These are phyloP conservation scores for Aurelia sp. DNA, from an alignment of 30 jellyfish, hydroid and myxozoan genomes.

Conservation along the genomic window DNA sequence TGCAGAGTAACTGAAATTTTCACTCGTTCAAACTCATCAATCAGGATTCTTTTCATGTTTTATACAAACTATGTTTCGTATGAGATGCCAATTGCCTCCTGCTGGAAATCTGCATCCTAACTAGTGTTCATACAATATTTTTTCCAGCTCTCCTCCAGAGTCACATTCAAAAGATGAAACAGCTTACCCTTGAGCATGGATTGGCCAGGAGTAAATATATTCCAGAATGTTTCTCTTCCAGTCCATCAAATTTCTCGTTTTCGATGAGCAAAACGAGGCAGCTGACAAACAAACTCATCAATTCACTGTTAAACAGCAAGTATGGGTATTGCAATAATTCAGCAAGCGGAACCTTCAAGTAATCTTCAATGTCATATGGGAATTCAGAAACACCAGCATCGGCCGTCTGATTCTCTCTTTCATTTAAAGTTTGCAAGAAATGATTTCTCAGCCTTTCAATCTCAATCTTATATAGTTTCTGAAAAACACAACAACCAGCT, in stretches of 20 bases:
- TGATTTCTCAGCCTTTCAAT: constrained; percentile 49
- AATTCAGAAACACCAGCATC: neutral
- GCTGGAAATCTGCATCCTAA: too few species aligned
- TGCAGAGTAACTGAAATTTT: too few species aligned
- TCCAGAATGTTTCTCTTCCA: constrained; percentile 44
- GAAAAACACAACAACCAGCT: neutral
- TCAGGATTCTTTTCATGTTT: too few species aligned
- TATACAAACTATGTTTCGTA: too few species aligned
- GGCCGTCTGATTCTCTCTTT: neutral
- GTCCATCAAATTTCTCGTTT: constrained; percentile 18
- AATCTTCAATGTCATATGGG: constrained; percentile 21
- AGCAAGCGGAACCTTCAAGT: constrained; percentile 37
- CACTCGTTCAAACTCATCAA: too few species aligned
- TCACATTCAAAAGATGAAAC: neutral
- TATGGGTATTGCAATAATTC: constrained; percentile 65
- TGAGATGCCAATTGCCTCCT: too few species aligned
- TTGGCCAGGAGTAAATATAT: constrained; percentile 56
- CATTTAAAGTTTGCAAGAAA: neutral
- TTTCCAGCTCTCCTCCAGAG: neutral
- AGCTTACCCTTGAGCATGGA: constrained; percentile 37
- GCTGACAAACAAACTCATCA: constrained; percentile 31
- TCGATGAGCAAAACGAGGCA: constrained; percentile 16
- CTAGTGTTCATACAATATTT: too few species aligned
- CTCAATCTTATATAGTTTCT: constrained; percentile 48
- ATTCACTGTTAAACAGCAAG: constrained; percentile 48